Percentiles rank a stretch among this genome's conserved stretches.
These are phyloP conservation scores for Sinelater perroti DNA, from an alignment of 2,888 invertebrate genomes.

Conservation along the genomic window DNA sequence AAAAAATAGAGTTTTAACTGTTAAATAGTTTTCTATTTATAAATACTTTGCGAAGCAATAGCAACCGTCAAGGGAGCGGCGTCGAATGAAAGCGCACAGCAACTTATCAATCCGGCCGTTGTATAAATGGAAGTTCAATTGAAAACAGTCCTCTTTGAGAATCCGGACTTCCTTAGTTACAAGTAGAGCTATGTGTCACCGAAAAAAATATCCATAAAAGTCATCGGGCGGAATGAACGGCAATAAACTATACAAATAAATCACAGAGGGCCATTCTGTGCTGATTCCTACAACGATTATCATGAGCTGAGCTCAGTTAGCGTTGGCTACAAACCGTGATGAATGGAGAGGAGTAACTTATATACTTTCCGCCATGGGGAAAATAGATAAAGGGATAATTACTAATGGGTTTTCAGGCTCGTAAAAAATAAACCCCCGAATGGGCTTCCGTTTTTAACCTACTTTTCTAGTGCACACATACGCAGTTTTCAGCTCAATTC, in stretches of 20 bases:
- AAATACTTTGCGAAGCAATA: too few relatives aligned
- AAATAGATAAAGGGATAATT: constrained; percentile 38
- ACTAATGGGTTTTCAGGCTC: constrained; percentile 31
- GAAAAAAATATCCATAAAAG: constrained; percentile 57
- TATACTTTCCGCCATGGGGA: constrained; percentile 33
- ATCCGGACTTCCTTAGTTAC: constrained; percentile 38
- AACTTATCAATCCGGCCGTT: constrained; percentile 6
- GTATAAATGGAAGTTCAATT: constrained; percentile 31
- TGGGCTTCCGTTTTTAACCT: too few relatives aligned
- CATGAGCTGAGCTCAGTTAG: constrained; percentile 47
- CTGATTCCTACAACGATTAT: constrained; percentile 47
- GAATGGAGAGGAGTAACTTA: constrained; percentile 37
- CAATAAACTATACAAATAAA: constrained; percentile 58
- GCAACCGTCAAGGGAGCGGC: too few relatives aligned
- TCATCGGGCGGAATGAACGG: constrained; percentile 57
- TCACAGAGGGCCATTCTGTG: constrained; percentile 52
- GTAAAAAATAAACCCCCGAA: constrained; percentile 10
- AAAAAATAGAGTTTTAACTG: too few relatives aligned
- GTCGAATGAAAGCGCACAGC: not conserved
- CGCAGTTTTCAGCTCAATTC: too few relatives aligned
- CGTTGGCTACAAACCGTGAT: constrained; percentile 38
- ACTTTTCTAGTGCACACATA: too few relatives aligned
- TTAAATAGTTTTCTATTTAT: too few relatives aligned
- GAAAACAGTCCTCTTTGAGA: constrained; percentile 32
- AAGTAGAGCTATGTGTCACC: constrained; percentile 39